phyloP scores from a whole-genome alignment of 2,113 vertebrate genomes.

The Crocuta crocuta region DNA sequence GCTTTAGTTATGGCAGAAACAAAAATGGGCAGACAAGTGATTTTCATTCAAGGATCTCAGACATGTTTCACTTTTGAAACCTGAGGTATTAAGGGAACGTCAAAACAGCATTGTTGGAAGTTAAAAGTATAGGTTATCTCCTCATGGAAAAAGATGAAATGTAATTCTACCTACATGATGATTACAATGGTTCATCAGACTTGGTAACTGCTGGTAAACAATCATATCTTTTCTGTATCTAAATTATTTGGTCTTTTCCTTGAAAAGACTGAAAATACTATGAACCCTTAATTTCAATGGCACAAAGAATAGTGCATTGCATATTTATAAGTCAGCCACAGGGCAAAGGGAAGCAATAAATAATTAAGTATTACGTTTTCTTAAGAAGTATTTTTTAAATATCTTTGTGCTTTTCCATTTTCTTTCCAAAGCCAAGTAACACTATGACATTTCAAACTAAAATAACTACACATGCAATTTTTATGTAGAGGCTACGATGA shows the following conservation, averaged over 20 bases:
- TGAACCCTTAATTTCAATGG: slow-evolving; percentile 52
- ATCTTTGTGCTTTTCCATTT: slow-evolving; percentile 50
- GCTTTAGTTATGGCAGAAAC: slow-evolving; percentile 56
- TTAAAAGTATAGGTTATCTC: slow-evolving; percentile 69
- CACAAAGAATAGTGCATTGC: slow-evolving; percentile 54
- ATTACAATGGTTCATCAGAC: slow-evolving; percentile 55
- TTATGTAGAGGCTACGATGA: slow-evolving; percentile 11
- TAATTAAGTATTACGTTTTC: slow-evolving; percentile 70
- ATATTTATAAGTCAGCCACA: slow-evolving; percentile 33
- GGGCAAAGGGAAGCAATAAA: slow-evolving; percentile 65
- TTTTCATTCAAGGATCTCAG: slow-evolving; percentile 70
- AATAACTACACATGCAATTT: slow-evolving; percentile 72
- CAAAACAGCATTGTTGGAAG: slow-evolving; percentile 58
- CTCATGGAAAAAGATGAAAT: slow-evolving; percentile 63
- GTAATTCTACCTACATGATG: slow-evolving; percentile 47
- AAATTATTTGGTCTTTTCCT: slow-evolving; percentile 71
- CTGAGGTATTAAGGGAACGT: slow-evolving; percentile 50
- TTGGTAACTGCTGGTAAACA: slow-evolving; percentile 44
- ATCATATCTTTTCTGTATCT: slow-evolving; percentile 70
- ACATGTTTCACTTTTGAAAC: slow-evolving; percentile 59
- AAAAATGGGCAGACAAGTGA: slow-evolving; percentile 43
- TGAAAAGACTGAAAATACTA: slow-evolving; percentile 69
- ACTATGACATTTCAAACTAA: slow-evolving; percentile 74
- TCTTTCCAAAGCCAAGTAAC: slow-evolving; percentile 73
- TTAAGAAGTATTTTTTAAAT: slow-evolving; percentile 74